Percentiles rank a stretch among this genome's conserved stretches.
These are phyloP conservation scores for Elephas maximus DNA, from an alignment of 2,113 vertebrate genomes.

Conservation along the genomic window DNA sequence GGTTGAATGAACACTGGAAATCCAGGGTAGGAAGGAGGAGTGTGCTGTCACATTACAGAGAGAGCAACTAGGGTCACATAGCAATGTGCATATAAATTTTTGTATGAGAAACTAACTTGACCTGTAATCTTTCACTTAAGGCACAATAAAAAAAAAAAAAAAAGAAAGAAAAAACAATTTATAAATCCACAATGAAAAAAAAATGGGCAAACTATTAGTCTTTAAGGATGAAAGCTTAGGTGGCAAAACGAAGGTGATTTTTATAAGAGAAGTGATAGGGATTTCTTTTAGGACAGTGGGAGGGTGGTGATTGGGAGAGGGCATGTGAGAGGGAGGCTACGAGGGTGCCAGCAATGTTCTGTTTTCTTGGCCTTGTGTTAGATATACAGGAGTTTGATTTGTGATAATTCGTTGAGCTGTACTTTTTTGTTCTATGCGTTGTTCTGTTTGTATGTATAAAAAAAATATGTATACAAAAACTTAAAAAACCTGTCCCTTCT, in stretches of 20 bases:
- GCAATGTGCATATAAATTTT: too few species aligned
- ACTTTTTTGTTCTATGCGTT: neutral
- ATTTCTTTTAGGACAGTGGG: neutral
- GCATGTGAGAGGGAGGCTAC: fast-evolving
- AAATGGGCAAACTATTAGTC: neutral
- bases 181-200: neutral
- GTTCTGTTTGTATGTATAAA: neutral
- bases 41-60: too few species aligned
- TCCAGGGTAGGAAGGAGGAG: too few species aligned
- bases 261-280: neutral
- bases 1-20: too few species aligned
- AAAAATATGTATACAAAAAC: too few species aligned
- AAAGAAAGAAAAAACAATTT: too few species aligned
- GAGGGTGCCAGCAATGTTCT: neutral
- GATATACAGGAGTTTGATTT: neutral
- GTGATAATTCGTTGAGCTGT: neutral
- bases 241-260: neutral
- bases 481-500: neutral
- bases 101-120: too few species aligned
- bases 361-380: neutral
- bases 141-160: too few species aligned
- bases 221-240: neutral
- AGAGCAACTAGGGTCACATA: too few species aligned
- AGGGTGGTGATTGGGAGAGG: too few species aligned
- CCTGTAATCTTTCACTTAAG: too few species aligned